phyloP scores from a whole-genome alignment of 2,113 vertebrate species.

The Phyllostomus discolor region DNA sequence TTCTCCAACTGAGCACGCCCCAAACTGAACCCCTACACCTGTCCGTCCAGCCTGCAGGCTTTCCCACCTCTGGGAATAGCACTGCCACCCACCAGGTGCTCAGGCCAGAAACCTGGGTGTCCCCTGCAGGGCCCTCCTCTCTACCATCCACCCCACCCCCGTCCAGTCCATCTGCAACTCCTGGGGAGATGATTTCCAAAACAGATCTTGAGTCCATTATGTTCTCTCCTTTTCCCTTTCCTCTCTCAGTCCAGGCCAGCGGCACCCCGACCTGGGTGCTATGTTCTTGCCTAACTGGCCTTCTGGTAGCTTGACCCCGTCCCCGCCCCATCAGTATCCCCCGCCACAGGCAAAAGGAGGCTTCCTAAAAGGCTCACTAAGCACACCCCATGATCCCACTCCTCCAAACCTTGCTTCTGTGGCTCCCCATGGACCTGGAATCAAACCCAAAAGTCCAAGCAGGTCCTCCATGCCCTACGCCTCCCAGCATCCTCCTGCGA shows the following conservation, averaged over 20 bases:
- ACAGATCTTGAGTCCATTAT: background rate
- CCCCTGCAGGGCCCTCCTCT: background rate
- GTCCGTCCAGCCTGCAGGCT: background rate
- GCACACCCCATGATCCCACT: background rate
- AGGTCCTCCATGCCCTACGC: background rate
- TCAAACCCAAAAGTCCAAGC: background rate
- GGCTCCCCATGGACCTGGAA: background rate
- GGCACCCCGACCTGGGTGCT: background rate
- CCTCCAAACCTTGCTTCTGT: background rate
- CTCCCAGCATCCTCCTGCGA: background rate
- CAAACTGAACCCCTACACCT: background rate
- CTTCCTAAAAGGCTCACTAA: background rate
- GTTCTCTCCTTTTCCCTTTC: background rate
- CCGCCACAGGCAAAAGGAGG: background rate
- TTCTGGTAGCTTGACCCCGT: background rate
- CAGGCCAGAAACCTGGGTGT: background rate
- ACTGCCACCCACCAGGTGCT: background rate
- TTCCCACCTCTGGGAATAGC: background rate
- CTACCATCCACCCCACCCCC: background rate
- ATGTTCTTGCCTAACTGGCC: background rate
- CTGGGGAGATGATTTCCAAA: background rate
- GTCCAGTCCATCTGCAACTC: background rate
- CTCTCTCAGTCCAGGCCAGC: background rate
- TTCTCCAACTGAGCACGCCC: background rate
- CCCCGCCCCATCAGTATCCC: accelerated